Evolutionary conservation across 2,797 vertebrate species (phyloP), one percentile per base, ranked within the genome.

Genomic region (Poecilia gillii): DNA sequence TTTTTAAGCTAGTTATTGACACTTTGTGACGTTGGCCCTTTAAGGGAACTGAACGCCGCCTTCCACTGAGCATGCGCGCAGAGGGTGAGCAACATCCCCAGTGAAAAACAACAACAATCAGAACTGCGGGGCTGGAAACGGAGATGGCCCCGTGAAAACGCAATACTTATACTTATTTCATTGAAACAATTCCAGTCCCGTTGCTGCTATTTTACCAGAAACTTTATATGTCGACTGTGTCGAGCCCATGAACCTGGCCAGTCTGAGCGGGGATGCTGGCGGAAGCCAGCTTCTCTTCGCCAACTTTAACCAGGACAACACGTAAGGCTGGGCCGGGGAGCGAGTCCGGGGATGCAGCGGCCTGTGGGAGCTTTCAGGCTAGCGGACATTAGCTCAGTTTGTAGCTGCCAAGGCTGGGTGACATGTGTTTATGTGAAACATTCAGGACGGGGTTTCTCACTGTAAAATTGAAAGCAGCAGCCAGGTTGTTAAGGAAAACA

Each of bases 291-390:
- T 99, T 91, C 97, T 99, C 89, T 99, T 99, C 96, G 98, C 98
- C 93, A 99, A 99, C 97, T 99, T 99, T 90, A 99, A 99, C 96
- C 98, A 99, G 96, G 98, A 99, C 92, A 98, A 98, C 97, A 99
- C 98, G 98, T 99, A 98, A 97, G 97, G 87, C 92, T 81, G 84
- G 90, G 87, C 89, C 86, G 87, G 90, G 91, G 81, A 81, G 39
- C 66, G 79, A 20, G 84, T 49, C 77, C 72, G 81, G 45, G 87
- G 80, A 59, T 68, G 43, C 76, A 78, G 49, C 28, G 91, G 93
- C 94, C 95, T 91, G 81, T 76, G 3, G 9, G 14, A 39, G 84
- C 33, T 86, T 76, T 78, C 71, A 73, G 59, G 85, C 84, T 87
- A 88, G 78, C 86, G 49, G 51, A 14, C 46, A 75, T 72, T 80